Base-by-base conservation (phyloP, 2,888 invertebrate species). In the Colletes collaris region DNA sequence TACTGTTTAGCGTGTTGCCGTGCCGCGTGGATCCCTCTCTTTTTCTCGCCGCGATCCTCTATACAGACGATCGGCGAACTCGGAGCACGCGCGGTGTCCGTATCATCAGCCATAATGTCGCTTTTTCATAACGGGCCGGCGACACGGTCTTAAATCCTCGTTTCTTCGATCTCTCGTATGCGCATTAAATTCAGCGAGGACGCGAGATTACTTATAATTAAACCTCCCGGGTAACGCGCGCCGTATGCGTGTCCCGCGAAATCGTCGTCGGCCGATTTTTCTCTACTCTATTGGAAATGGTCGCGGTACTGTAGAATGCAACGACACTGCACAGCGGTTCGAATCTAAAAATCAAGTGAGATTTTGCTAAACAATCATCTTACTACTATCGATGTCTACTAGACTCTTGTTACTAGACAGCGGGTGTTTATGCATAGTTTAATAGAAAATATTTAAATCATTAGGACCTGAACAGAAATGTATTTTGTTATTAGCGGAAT, bases 181-280 rank as follows among this genome's bases (percentile, higher is more conserved):
- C 71, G 46, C 82, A 82, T 81, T 82, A 81, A 81, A 82, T 78
- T 81, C 82, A 81, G 68, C 77, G 82, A 72, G 77, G 77, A 70
- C 74, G 74, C 82, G 65, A 63, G 74, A 81, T 78, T 82, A 74
- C 75, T 82, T 82, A 79, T 82, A 82, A 82, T 82, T 82, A 82
- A 82, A 82, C 71, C 68, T 78, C 58, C 62, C 49, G 60, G 69
- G 68, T 62, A 76, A 72, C 63, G 72, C 49, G 62, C 76, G 46
- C 27, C 56, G 52, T 65, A 64, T 50, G 27, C 55, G n/a, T 35
- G 49, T 76, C 53, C 67, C 71, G 49, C 69, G 44, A 46, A 46
- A 8, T 3, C 62, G 49, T 55, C 64, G 66, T 64, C 52, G n/a
- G 27, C 19, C 53, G 49, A 69, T 16, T 62, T 56, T 68, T 49